Evolutionary conservation across 2,888 invertebrate genomes (phyloP), one percentile per base, ranked within the genome.

Genomic region (Drosophila anomalata): DNA sequence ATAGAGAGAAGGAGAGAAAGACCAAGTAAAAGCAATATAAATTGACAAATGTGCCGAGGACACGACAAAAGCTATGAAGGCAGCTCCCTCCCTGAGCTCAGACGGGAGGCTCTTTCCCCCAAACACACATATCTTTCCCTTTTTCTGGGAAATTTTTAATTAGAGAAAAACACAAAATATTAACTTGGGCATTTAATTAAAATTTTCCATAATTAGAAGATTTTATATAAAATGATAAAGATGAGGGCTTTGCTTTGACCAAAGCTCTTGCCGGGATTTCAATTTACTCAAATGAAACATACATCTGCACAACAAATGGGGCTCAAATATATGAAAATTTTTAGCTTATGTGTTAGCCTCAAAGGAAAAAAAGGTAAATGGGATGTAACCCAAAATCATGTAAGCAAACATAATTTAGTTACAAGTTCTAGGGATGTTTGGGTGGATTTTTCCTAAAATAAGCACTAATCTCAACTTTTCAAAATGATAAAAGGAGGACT

Each of bases 241-340:
- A 41, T 31, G n/a, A 8, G 54, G 29, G 2, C 1, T 41, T 47
- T 44, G 20, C 44, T 54, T 42, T 22, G 31, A 29, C 55, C 56
- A 22, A 44, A 51, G 50, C 42, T 48, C 46, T 60, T 41, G 41
- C 26, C 60, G 36, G 62, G 52, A 72, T 77, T 82, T 77, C 68
- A 79, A 82, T 79, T 80, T 80, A 73, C 61, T 51, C 56, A 72
- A 78, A 87, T 78, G 58, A 52, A 62, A 63, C 56, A 69, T 24
- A 31, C 31, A 57, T 60, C 41, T 39, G 62, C 39, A 57, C 66
- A 69, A 54, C 69, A 76, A 76, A 76, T 72, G 69, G 62, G 54
- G 22, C 17, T 17, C 63, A 42, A 20, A 48, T 9, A 61, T 50
- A 61, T 56, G 46, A 62, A 74, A 76, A 62, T 69, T 69, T 62